Evolutionary conservation across 2,797 vertebrate species (phyloP).

Genomic region (Poeciliopsis paucimaculata): DNA sequence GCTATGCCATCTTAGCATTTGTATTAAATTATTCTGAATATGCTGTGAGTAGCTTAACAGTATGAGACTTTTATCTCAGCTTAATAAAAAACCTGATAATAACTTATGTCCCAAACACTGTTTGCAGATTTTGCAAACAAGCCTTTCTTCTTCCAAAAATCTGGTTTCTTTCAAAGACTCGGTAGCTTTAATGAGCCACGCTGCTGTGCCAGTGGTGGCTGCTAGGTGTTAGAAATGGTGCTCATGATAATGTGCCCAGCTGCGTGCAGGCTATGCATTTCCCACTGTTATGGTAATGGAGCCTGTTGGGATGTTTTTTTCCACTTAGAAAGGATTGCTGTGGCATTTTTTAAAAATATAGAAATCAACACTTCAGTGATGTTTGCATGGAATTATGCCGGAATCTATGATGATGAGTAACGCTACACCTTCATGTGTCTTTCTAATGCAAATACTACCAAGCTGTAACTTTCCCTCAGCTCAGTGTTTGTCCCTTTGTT

Average conservation of each 20-base stretch:
- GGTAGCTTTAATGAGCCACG: constrained; percentile 75
- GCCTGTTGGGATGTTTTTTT: constrained; percentile 51
- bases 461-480: constrained; percentile 31
- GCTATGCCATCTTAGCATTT: constrained; percentile 24
- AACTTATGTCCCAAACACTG: constrained; percentile 21
- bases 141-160: constrained; percentile 56
- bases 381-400: constrained; percentile 50
- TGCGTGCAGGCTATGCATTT: constrained; percentile 64
- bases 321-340: constrained; percentile 40
- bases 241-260: constrained; percentile 72
- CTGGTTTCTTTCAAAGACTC: constrained; percentile 73
- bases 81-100: constrained; percentile 32
- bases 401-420: constrained; percentile 41
- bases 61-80: constrained; percentile 25
- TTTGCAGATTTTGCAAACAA: constrained; percentile 50
- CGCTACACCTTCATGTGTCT: constrained; percentile 18
- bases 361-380: constrained; percentile 32
- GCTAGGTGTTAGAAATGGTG: constrained; percentile 74
- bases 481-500: constrained; percentile 21
- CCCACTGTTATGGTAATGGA: constrained; percentile 72
- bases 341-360: constrained; percentile 29
- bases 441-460: constrained; percentile 52
- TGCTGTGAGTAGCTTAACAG: constrained; percentile 38
- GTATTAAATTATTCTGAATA: constrained; percentile 19
- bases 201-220: constrained; percentile 65